Evolutionary conservation across 2,888 invertebrate genomes (phyloP).

Genomic region (Pyrocoelia pectoralis): DNA sequence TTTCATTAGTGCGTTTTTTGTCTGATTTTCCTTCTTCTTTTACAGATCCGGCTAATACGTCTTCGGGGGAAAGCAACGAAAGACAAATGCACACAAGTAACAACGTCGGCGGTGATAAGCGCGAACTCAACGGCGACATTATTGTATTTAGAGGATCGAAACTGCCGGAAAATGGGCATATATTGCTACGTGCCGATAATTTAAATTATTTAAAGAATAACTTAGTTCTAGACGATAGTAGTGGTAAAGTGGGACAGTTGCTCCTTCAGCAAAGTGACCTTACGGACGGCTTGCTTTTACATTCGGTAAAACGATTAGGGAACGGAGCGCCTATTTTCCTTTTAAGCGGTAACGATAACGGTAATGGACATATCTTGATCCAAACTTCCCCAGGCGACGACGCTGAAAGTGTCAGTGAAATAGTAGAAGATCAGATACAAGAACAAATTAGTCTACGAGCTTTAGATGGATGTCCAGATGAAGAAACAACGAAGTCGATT

Average conservation of each 20-base stretch:
- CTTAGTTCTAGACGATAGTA: conserved; percentile 50
- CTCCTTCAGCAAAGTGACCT: conserved; percentile 56
- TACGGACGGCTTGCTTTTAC: conserved; percentile 55
- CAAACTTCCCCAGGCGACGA: conserved; percentile 52
- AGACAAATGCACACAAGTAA: conserved; percentile 47
- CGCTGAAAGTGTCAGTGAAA: conserved; percentile 38
- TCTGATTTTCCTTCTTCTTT: conserved; percentile 18
- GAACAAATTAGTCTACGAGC: conserved; percentile 43
- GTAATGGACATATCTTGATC: conserved; percentile 53
- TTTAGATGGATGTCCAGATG: conserved; percentile 51
- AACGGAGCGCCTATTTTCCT: conserved; percentile 56
- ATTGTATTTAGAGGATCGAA: conserved; percentile 54
- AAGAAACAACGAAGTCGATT: conserved; percentile 48
- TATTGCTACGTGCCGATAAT: conserved; percentile 53
- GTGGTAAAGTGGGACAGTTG: conserved; percentile 53
- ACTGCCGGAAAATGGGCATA: conserved; percentile 51
- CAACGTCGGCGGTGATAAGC: conserved; percentile 46
- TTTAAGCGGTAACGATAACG: conserved; percentile 54
- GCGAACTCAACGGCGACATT: conserved; percentile 52
- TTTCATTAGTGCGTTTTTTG: conserved; percentile 30
- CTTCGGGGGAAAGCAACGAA: conserved; percentile 31
- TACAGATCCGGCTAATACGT: conserved; percentile 36
- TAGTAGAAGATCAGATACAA: conserved; percentile 31
- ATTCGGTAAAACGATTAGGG: conserved; percentile 56
- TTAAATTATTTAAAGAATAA: conserved; percentile 45